Conservation (phyloP, 2,797 vertebrate genomes). For the Danio albolineatus region DNA sequence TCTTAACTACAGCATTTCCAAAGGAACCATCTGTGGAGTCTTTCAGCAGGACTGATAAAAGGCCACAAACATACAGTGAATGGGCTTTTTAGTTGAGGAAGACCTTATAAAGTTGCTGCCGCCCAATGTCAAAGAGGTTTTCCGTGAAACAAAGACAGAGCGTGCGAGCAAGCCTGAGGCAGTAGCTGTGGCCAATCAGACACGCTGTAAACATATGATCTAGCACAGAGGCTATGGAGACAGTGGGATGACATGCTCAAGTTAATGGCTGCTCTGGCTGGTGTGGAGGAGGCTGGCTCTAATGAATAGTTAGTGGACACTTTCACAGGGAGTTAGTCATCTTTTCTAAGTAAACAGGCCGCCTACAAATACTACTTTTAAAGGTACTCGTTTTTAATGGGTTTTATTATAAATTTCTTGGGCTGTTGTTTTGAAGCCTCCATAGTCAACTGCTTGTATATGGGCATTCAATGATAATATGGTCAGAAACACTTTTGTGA, state of each 20-base stretch:
- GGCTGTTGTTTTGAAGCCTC: background rate
- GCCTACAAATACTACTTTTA: background rate
- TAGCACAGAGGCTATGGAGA: slow-evolving; percentile 40
- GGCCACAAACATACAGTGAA: slow-evolving; percentile 82
- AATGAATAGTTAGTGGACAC: slow-evolving; percentile 4
- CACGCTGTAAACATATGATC: slow-evolving; percentile 50
- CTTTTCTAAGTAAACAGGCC: background rate
- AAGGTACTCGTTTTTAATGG: background rate
- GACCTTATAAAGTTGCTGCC: slow-evolving; percentile 83
- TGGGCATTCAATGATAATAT: background rate
- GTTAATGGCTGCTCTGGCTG: background rate
- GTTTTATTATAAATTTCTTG: background rate
- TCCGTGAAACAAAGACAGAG: slow-evolving; percentile 83
- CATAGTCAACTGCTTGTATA: background rate
- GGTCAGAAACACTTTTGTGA: background rate
- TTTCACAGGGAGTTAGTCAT: too few species aligned
- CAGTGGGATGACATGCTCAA: slow-evolving; percentile 34
- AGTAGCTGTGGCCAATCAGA: slow-evolving; percentile 39
- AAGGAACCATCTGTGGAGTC: slow-evolving; percentile 81
- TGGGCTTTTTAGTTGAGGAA: slow-evolving; percentile 82
- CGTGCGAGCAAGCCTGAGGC: slow-evolving; percentile 59
- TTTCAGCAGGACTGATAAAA: slow-evolving; percentile 83
- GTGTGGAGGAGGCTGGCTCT: slow-evolving; percentile 11
- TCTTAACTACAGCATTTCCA: slow-evolving; percentile 82
- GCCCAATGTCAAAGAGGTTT: slow-evolving; percentile 82